Base-by-base conservation (phyloP, 2,113 vertebrate genomes). In the Leptodactylus fuscus region DNA sequence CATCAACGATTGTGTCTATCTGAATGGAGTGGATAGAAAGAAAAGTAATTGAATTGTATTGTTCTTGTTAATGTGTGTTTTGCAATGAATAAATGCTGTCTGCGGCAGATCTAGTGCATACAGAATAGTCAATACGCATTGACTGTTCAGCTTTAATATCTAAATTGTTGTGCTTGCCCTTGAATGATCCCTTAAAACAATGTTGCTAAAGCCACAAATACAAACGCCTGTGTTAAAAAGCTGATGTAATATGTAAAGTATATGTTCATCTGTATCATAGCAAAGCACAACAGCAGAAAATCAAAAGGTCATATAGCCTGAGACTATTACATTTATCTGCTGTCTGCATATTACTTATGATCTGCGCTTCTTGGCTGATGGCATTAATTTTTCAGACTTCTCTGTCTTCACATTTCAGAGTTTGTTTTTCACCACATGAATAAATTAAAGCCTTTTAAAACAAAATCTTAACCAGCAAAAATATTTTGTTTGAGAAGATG, bases 381-480 rank as follows among this genome's bases (percentile, higher is more conserved):
- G 81, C 81, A 83, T 76, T 24, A 24, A 85, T 77, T 85, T 78
- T 85, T 85, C 73, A 77, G 60, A 78, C 74, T 84, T 77, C 27
- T 67, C 41, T 51, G 49, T 84, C 73, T 78, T 76, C 73, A 84
- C 41, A 77, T 77, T 77, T 84, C 82, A 49, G 53, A 41, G n/a
- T 53, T 48, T 77, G 74, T 78, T 85, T 78, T 85, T 85, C 41
- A 51, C 38, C 73, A 78, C 58, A 85, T 85, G 73, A 78, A 85
- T 85, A 78, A 85, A 78, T 85, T 78, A 78, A 48, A 48, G 20
- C 53, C 41, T 76, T 77, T 84, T 84, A 84, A 48, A 75, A n/a
- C 38, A 76, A 75, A 65, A 76, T 75, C 49, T 84, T 65, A 76
- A 65, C 53, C 48, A 27, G 55, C 71, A 62, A 58, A 76, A 65